Evolutionary conservation across 92 coral and sea anemone species (phyloP), one percentile per base, ranked within the genome.

Genomic region (Plumapathes pennacea): DNA sequence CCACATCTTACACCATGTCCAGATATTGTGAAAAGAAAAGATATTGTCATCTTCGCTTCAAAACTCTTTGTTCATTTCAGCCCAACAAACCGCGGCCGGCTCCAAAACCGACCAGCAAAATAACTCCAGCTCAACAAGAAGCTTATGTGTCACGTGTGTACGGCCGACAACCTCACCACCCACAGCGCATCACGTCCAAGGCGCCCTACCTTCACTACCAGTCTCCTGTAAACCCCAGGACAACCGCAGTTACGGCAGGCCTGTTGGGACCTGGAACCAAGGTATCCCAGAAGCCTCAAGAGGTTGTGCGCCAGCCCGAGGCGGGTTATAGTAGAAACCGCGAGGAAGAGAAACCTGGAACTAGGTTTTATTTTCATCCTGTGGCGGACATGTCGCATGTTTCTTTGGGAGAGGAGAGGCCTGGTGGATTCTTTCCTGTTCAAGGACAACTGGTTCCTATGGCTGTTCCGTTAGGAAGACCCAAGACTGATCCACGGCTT

Each of bases 381-480:
- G 47, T 77, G 9, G 77, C 52, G 36, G 83, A 66, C n/a, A 49
- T 54, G 60, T 60, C 78, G 31, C 66, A 75, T 20, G 77, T 74
- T 37, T 62, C 66, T 38, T 67, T 81, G 2, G 79, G 71, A 26
- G 83, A 60, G 56, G 80, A 52, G 38, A 55, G 46, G 23, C 56
- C 32, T n/a, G 31, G 52, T 42, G 72, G 61, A 51, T 67, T 62
- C 23, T 79, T 77, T 28, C 99, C 99, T 14, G 65, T 94, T 27
- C 89, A 82, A 43, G 99, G 99, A 10, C 89, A 85, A 39, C 67
- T 89, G 38, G 77, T 89, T 36, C 90, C 96, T 13, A 89, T 94
- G 97, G 99, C 99, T 34, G 80, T 94, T 31, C 99, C 99, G 39
- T 80, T 94, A 15, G 97, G 96, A 36, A 89, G 66, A 66, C 96